Evolutionary conservation across 2,113 vertebrate genomes (phyloP).

Genomic region (Dipodomys spectabilis): DNA sequence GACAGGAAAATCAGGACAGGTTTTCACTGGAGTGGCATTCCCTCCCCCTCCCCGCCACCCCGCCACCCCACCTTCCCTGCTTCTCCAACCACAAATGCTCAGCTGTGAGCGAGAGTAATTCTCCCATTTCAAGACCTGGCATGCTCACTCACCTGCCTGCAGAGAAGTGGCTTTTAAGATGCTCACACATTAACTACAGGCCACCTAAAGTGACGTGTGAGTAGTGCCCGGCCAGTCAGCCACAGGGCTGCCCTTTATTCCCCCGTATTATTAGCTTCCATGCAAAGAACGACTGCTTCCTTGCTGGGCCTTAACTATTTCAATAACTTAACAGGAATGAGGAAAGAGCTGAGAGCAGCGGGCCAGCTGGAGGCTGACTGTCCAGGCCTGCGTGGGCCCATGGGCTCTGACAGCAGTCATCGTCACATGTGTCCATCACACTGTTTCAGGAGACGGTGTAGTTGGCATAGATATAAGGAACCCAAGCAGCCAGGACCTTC

Average conservation of each 20-base stretch:
- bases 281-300: not conserved
- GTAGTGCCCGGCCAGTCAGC: not conserved
- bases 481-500: not conserved
- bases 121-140: not conserved
- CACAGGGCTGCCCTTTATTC: not conserved
- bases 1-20: not conserved
- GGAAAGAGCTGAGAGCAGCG: not conserved
- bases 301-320: slow-evolving; percentile 36
- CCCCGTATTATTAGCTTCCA: not conserved
- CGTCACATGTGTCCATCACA: fast-evolving
- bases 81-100: not conserved
- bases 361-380: not conserved
- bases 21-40: not conserved
- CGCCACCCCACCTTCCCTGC: no score
- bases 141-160: not conserved
- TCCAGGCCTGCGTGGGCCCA: not conserved
- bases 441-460: not conserved
- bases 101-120: not conserved
- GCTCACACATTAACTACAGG: slow-evolving; percentile 56
- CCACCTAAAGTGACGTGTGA: slow-evolving; percentile 30
- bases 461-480: not conserved
- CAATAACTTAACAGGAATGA: slow-evolving; percentile 10
- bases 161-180: not conserved
- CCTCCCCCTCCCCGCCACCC: not conserved
- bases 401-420: not conserved